Conservation (phyloP, 2,888 invertebrate species). For the Bombylius discolor region DNA sequence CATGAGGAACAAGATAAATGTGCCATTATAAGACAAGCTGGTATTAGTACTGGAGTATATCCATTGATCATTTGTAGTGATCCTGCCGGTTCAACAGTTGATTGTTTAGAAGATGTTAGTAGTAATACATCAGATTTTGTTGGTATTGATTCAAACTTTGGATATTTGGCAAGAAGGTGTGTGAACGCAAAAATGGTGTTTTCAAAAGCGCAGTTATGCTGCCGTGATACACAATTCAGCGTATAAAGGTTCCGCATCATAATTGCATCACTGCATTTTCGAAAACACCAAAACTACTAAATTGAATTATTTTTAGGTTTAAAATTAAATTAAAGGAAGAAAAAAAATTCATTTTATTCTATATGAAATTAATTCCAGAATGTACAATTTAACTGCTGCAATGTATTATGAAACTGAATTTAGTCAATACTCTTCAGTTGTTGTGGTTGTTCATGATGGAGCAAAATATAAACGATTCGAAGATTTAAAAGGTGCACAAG, state of each 20-base stretch:
- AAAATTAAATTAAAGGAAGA: background rate
- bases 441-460: slow-evolving; percentile 41
- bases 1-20: slow-evolving; percentile 46
- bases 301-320: no score
- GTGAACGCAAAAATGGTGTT: slow-evolving; percentile 21
- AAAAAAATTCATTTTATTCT: slow-evolving; percentile 5
- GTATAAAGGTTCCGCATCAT: no score
- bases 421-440: slow-evolving; percentile 38
- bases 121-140: slow-evolving; percentile 44
- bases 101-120: slow-evolving; percentile 43
- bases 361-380: slow-evolving; percentile 31
- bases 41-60: slow-evolving; percentile 44
- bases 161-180: slow-evolving; percentile 49
- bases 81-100: slow-evolving; percentile 35
- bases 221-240: no score
- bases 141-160: slow-evolving; percentile 48
- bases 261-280: no score
- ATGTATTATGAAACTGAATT: slow-evolving; percentile 45
- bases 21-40: slow-evolving; percentile 43
- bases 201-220: no score
- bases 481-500: slow-evolving; percentile 42
- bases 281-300: no score
- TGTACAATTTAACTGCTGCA: slow-evolving; percentile 42
- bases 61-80: slow-evolving; percentile 43
- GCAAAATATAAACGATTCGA: slow-evolving; percentile 39